Percentiles rank a stretch among this genome's conserved stretches.
phyloP scores from a whole-genome alignment of 2,888 invertebrate species.

The Meghimatium bilineatum region DNA sequence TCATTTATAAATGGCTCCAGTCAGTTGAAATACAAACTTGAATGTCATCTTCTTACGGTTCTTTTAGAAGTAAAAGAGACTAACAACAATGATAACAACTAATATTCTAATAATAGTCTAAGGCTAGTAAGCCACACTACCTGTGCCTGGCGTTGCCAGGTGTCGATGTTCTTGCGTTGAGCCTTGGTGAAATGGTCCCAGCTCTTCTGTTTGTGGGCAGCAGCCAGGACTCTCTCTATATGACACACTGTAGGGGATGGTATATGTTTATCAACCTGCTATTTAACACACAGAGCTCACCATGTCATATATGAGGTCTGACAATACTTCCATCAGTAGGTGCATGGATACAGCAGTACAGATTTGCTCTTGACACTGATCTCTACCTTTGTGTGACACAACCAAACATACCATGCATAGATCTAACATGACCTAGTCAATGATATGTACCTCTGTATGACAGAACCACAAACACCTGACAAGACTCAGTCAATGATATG shows the following conservation, averaged over 20 bases:
- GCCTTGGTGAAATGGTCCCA: constrained; percentile 99
- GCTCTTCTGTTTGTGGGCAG: constrained; percentile 97
- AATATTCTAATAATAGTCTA: background rate
- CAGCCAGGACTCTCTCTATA: constrained; percentile 97
- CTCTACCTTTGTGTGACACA: no score
- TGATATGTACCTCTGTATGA: no score
- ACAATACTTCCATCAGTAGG: background rate
- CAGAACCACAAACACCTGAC: no score
- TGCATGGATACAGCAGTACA: background rate
- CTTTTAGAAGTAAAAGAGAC: background rate
- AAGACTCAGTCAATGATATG: no score
- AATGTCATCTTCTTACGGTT: background rate
- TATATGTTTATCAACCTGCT: constrained; percentile 12
- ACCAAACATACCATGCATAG: no score
- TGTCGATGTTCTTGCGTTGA: constrained; percentile 98
- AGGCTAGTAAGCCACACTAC: constrained; percentile 79
- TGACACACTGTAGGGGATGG: constrained; percentile 89
- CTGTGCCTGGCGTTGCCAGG: constrained; percentile 97
- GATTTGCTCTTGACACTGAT: no score
- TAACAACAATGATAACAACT: background rate
- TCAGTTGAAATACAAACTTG: no score
- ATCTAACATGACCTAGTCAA: no score
- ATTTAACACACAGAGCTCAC: constrained; percentile 1
- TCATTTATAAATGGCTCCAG: no score
- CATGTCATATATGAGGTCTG: constrained; percentile 20